phyloP scores from a whole-genome alignment of 2,888 invertebrate genomes.

The Parasteatoda lunata region DNA sequence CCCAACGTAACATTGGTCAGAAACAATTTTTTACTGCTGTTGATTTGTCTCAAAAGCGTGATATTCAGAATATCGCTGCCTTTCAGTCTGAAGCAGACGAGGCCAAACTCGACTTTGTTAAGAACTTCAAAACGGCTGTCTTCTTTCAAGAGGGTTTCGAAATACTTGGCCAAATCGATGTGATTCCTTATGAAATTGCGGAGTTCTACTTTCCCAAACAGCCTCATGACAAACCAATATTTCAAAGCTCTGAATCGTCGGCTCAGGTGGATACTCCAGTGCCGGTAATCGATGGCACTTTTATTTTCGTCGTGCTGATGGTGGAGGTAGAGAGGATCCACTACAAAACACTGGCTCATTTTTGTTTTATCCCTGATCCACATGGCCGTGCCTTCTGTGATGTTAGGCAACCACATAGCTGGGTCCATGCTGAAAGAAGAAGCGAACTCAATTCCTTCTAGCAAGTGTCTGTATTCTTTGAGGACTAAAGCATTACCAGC shows the following conservation, averaged over 20 bases:
- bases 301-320: conserved; percentile 83
- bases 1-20: conserved; percentile 90
- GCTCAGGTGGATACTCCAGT: conserved; percentile 98
- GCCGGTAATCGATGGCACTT: conserved; percentile 78
- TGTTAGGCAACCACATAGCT: conserved; percentile 96
- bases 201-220: conserved; percentile 93
- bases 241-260: conserved; percentile 95
- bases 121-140: conserved; percentile 92
- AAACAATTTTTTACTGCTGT: conserved; percentile 76
- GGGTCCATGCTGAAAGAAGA: conserved; percentile 98
- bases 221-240: conserved; percentile 96
- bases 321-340: conserved; percentile 97
- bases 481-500: conserved; percentile 98
- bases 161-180: conserved; percentile 89
- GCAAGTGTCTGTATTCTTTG: conserved; percentile 88
- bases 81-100: conserved; percentile 92
- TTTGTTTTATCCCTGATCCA: conserved; percentile 95
- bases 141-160: conserved; percentile 85
- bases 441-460: conserved; percentile 82
- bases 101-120: conserved; percentile 88
- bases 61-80: conserved; percentile 75
- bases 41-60: neutral
- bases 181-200: conserved; percentile 89
- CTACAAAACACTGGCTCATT: conserved; percentile 94
- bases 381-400: conserved; percentile 96